phyloP scores from a whole-genome alignment of 2,113 vertebrate genomes.

The Monopterus albus region DNA sequence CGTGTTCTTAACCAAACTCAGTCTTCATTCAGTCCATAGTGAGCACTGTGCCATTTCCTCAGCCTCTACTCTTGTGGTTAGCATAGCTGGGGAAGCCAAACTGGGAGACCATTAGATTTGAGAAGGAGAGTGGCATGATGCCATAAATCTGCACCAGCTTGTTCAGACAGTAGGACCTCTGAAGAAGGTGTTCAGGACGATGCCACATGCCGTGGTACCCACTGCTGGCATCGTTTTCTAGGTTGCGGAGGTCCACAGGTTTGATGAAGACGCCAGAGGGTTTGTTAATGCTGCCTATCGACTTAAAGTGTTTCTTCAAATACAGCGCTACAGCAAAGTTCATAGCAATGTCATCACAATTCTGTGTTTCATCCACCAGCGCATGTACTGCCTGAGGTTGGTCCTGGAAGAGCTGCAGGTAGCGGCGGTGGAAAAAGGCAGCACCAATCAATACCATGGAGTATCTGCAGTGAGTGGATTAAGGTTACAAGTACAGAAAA shows the following conservation, averaged over 20 bases:
- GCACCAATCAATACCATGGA: slow-evolving; percentile 96
- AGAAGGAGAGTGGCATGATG: slow-evolving; percentile 91
- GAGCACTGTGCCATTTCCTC: slow-evolving; percentile 15
- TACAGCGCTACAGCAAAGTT: slow-evolving; percentile 89
- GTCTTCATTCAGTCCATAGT: neutral
- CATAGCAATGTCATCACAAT: slow-evolving; percentile 95
- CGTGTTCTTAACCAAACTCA: neutral
- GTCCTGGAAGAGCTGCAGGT: slow-evolving; percentile 89
- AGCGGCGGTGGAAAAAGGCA: slow-evolving; percentile 89
- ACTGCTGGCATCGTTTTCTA: slow-evolving; percentile 90
- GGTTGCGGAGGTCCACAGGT: slow-evolving; percentile 90
- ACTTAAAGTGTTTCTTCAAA: slow-evolving; percentile 45
- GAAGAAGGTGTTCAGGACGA: slow-evolving; percentile 91
- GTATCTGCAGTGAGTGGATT: slow-evolving; percentile 76
- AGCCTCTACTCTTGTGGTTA: slow-evolving; percentile 89
- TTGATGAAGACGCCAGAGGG: slow-evolving; percentile 92
- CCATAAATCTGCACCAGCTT: slow-evolving; percentile 88
- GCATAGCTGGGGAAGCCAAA: slow-evolving; percentile 95
- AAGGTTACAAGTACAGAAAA: neutral
- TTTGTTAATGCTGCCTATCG: slow-evolving; percentile 57
- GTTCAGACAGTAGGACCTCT: slow-evolving; percentile 94
- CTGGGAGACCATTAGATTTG: slow-evolving; percentile 95
- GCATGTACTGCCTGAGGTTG: slow-evolving; percentile 84
- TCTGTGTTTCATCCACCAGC: slow-evolving; percentile 92
- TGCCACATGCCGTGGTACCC: slow-evolving; percentile 97